A percentile compares a stretch with the other conserved stretches of the same genome.
Evolutionary conservation across 2,113 vertebrate genomes (phyloP).

Genomic region (Mola mola): DNA sequence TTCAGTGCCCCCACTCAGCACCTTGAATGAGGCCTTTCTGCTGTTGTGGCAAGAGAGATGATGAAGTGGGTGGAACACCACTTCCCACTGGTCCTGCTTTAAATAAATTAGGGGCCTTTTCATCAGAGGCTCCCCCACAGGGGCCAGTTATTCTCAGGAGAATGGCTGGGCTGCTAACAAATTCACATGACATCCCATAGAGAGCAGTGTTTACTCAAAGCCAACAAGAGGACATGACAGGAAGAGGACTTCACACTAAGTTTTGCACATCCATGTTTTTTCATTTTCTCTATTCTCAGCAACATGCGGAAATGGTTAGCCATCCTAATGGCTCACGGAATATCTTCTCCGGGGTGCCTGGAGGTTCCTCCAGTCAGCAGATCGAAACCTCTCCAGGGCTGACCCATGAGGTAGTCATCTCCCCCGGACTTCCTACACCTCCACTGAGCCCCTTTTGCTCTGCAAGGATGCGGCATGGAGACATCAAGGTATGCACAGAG

Average conservation of each 20-base stretch:
- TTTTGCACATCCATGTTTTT: constrained; percentile 42
- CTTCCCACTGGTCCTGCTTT: constrained; percentile 68
- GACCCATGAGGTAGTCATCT: constrained; percentile 77
- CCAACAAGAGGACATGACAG: constrained; percentile 32
- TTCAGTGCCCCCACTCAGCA: constrained; percentile 58
- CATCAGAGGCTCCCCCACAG: constrained; percentile 37
- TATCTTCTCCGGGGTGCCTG: constrained; percentile 59
- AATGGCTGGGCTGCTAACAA: constrained; percentile 49
- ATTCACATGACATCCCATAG: constrained; percentile 59
- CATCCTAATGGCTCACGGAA: constrained; percentile 71
- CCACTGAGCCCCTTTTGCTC: constrained; percentile 69
- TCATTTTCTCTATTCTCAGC: constrained; percentile 57
- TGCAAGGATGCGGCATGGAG: constrained; percentile 15
- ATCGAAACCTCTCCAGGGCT: constrained; percentile 71
- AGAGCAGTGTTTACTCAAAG: constrained; percentile 49
- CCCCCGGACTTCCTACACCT: constrained; percentile 75
- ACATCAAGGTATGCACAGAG: constrained; percentile 64
- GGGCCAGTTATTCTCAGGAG: constrained; percentile 55
- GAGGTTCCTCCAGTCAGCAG: constrained; percentile 42
- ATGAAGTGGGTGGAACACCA: constrained; percentile 69
- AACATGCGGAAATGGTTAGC: constrained; percentile 52
- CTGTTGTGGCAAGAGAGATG: constrained; percentile 58
- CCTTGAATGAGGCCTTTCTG: constrained; percentile 71
- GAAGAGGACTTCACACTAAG: constrained; percentile 50
- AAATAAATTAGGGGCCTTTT: constrained; percentile 74